Percentiles rank a stretch among this genome's conserved stretches.
Conservation (phyloP, 1,140 invertebrate species). For the Trigoniulus corallinus region DNA sequence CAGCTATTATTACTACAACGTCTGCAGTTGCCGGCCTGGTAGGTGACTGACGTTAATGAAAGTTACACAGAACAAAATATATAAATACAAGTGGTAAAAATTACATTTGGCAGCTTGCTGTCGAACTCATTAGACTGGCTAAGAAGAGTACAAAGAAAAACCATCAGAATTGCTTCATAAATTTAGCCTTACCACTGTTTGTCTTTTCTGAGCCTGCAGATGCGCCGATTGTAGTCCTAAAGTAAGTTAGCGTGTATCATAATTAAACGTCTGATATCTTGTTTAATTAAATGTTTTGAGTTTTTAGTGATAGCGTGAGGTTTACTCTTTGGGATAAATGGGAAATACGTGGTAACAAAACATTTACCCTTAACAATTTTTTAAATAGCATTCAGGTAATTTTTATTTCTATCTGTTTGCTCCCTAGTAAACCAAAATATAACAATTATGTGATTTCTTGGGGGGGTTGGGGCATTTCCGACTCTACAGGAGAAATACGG, state of each 20-base stretch:
- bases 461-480: not conserved
- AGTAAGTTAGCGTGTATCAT: not conserved
- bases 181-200: slow-evolving; percentile 22
- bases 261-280: not conserved
- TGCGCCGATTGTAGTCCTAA: not conserved
- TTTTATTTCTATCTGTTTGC: not conserved
- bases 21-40: slow-evolving; percentile 25
- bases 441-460: no score
- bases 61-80: not conserved
- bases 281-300: not conserved
- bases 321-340: slow-evolving; percentile 28
- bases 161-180: slow-evolving; percentile 24
- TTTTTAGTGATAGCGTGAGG: slow-evolving; percentile 17
- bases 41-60: slow-evolving; percentile 6
- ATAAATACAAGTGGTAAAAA: not conserved
- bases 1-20: slow-evolving; percentile 28
- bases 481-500: slow-evolving; percentile 15
- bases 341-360: slow-evolving; percentile 20
- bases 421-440: not conserved
- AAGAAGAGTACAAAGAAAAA: slow-evolving; percentile 14
- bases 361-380: slow-evolving; percentile 25
- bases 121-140: slow-evolving; percentile 25
- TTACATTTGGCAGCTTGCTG: slow-evolving; percentile 15
- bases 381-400: slow-evolving; percentile 16
- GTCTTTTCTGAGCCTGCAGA: slow-evolving; percentile 21